Base-by-base conservation (phyloP, 2,113 vertebrate species). In the Athene noctua region DNA sequence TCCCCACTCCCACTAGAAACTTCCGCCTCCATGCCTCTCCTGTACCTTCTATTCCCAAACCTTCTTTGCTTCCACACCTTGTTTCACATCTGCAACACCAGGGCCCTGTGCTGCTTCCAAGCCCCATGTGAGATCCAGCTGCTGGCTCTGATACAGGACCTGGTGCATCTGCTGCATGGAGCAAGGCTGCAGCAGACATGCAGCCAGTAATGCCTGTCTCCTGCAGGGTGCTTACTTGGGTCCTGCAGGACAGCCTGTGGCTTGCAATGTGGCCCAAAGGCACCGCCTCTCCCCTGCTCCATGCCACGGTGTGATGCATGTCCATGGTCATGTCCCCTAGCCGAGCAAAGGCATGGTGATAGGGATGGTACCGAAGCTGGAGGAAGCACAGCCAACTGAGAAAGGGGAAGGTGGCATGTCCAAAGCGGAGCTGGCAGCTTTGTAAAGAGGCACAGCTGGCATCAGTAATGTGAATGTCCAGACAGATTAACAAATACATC, bases 161-260 rank as follows among this genome's bases (percentile, higher is more conserved):
- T 44, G 44, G 7, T 15, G 22, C 38, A 3, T 21, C 66, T 71
- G 27, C 73, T 19, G 20, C 46, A 57, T 11, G 20, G 27, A 84
- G 14, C 0, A 0, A 90, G 54, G 42, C 1, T 65, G 52, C 1
- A 6, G 20, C 62, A 61, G n/a, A 62, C 32, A 55, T 3, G 2
- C 38, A 71, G 46, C 5, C 27, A 58, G 47, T 42, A 67, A 51
- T 2, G 5, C 3, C 2, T 13, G 18, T 34, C 54, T 61, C 36
- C 25, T 68, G 25, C 1, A 1, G 15, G 15, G 20, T 38, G 46
- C n/a, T 86, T 55, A 40, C 46, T 23, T 32, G 27, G 36, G 58
- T 57, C 11, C 58, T 86, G 27, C 58, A 67, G 63, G 46, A 77
- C 40, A 40, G 36, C 21, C 74, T 16, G 30, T 17, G 22, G 13